Evolutionary conservation across 2,797 vertebrate genomes (phyloP).

Genomic region (Mormyrus hasselquistii): DNA sequence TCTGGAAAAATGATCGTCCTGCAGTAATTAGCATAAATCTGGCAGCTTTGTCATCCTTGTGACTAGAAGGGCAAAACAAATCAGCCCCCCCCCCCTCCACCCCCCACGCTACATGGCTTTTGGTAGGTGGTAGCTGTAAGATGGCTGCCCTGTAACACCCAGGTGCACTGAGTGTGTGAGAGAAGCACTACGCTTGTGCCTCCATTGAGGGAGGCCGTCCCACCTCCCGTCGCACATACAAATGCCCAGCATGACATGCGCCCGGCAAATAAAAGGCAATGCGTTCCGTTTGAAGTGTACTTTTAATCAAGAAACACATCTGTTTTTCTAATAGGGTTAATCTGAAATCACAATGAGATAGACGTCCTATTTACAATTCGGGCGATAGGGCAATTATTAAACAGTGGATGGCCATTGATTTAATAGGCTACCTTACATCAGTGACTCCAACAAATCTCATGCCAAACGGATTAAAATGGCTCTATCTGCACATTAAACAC

Average conservation of each 20-base stretch:
- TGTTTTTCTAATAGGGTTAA: background rate
- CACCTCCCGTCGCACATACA: background rate
- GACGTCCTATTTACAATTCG: background rate
- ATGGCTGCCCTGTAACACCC: slow-evolving; percentile 4
- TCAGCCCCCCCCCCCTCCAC: background rate
- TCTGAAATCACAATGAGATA: background rate
- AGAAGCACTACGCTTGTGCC: background rate
- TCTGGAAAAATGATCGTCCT: background rate
- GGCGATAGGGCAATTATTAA: background rate
- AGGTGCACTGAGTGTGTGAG: background rate
- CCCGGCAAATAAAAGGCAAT: background rate
- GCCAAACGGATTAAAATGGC: background rate
- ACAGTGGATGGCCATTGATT: background rate
- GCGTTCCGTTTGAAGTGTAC: background rate
- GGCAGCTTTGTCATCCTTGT: background rate
- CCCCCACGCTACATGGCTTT: background rate
- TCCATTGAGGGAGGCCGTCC: background rate
- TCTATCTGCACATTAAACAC: slow-evolving; percentile 8
- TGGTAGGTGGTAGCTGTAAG: background rate
- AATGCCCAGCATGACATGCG: background rate
- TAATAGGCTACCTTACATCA: slow-evolving; percentile 5
- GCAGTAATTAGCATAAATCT: background rate
- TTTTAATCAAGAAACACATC: background rate
- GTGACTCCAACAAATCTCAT: background rate
- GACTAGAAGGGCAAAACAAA: background rate